A percentile compares a stretch with the other conserved stretches of the same genome.
Evolutionary conservation across 2,797 vertebrate species (phyloP).

Genomic region (Oryzias sinensis): DNA sequence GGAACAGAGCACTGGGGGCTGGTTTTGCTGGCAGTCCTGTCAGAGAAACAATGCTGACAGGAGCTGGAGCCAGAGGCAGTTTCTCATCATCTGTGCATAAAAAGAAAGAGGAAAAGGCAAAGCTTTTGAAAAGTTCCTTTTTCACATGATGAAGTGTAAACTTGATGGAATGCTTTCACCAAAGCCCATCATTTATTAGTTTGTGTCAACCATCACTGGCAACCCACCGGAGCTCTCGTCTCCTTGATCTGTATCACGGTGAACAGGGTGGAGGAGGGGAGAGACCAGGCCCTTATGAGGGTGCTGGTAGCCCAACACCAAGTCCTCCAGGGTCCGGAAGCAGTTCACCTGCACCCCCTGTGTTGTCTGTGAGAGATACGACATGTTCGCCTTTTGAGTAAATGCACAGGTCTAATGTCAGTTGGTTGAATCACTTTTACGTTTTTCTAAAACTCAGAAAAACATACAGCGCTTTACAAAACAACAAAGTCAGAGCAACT

Average conservation of each 20-base stretch:
- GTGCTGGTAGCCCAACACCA: constrained; percentile 81
- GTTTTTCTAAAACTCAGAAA: no score
- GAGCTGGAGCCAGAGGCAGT: constrained; percentile 28
- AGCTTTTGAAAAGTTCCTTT: not conserved
- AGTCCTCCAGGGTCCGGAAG: constrained; percentile 80
- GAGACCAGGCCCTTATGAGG: constrained; percentile 82
- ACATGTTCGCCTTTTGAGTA: constrained; percentile 1
- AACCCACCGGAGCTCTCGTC: constrained; percentile 81
- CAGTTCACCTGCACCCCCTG: constrained; percentile 84
- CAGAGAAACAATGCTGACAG: constrained; percentile 40
- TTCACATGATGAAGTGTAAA: not conserved
- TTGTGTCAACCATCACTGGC: not conserved
- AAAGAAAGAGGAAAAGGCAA: constrained; percentile 16
- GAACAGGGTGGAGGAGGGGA: constrained; percentile 78
- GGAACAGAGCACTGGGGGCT: constrained; percentile 57
- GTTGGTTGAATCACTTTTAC: no score
- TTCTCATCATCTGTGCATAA: constrained; percentile 78
- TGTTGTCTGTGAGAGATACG: constrained; percentile 66
- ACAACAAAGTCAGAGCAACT: no score
- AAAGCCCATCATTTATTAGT: not conserved
- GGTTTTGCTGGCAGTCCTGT: constrained; percentile 46
- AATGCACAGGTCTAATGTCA: no score
- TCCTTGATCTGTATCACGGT: constrained; percentile 68
- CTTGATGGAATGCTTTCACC: not conserved
- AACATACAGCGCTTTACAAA: no score